Conservation (phyloP, 2,113 vertebrate species). For the Gila orcuttii region DNA sequence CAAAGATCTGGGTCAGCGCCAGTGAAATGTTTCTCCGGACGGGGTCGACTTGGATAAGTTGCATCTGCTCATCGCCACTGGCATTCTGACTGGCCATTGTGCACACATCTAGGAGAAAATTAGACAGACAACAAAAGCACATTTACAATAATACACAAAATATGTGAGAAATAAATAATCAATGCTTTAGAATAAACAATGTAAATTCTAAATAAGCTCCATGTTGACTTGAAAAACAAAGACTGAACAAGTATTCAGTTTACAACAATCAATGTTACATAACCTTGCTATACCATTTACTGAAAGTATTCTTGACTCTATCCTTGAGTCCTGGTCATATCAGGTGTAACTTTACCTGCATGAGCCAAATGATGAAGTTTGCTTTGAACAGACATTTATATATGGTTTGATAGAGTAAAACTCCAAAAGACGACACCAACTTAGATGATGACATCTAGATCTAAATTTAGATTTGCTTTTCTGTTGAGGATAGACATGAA, state of each 20-base stretch:
- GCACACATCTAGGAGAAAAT: constrained; percentile 22
- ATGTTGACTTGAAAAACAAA: background rate
- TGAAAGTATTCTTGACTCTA: background rate
- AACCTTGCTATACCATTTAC: background rate
- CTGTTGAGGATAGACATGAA: background rate
- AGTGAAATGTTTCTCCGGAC: background rate
- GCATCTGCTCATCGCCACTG: constrained; percentile 6
- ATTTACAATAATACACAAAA: background rate
- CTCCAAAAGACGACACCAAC: background rate
- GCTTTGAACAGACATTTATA: constrained; percentile 27
- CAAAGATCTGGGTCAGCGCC: constrained; percentile 47
- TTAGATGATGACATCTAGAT: constrained; percentile 16
- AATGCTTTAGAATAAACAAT: background rate
- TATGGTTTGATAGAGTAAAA: background rate
- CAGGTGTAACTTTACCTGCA: constrained; percentile 4
- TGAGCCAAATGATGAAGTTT: background rate
- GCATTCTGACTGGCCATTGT: constrained; percentile 19
- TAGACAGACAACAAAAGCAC: background rate
- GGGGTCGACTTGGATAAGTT: background rate
- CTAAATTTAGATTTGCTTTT: constrained; percentile 32
- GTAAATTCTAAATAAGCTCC: background rate
- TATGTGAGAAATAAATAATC: background rate
- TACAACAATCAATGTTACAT: background rate
- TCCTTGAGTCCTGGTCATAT: background rate
- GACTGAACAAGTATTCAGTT: background rate